A percentile compares a stretch with the other conserved stretches of the same genome.
phyloP scores from a whole-genome alignment of 2,888 invertebrate genomes.

The Habrosyne pyritoides region DNA sequence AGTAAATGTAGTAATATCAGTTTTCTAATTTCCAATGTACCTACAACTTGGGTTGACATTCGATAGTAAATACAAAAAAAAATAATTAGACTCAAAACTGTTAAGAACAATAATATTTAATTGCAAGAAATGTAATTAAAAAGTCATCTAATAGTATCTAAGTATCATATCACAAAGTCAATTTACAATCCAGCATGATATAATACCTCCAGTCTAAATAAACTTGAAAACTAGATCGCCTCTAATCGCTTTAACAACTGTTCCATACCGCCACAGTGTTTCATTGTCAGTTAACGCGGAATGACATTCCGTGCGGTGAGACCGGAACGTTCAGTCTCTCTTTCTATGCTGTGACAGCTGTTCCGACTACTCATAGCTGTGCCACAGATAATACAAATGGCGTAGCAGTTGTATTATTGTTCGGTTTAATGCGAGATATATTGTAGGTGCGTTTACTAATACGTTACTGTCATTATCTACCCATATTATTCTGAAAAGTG shows the following conservation, averaged over 20 bases:
- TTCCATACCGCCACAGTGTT: constrained; percentile 5
- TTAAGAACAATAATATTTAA: too few relatives aligned
- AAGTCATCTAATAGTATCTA: too few relatives aligned
- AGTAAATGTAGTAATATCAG: too few relatives aligned
- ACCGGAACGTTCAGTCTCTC: constrained; percentile 11
- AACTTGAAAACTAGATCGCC: constrained; percentile 5
- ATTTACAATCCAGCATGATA: neutral
- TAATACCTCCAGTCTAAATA: neutral
- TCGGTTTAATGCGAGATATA: neutral
- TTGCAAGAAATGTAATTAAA: too few relatives aligned
- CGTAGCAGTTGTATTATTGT: constrained; percentile 20
- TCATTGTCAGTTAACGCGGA: constrained; percentile 19
- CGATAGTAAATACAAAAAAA: too few relatives aligned
- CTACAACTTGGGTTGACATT: too few relatives aligned
- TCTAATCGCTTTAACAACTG: constrained; percentile 5
- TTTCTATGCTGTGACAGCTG: constrained; percentile 15
- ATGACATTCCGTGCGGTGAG: constrained; percentile 15
- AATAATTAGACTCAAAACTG: too few relatives aligned
- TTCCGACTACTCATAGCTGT: constrained; percentile 13
- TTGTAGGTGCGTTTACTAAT: too few relatives aligned
- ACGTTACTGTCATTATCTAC: too few relatives aligned
- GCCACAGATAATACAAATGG: constrained; percentile 16
- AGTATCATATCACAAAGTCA: neutral
- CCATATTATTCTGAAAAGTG: too few relatives aligned
- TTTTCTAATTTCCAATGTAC: too few relatives aligned